phyloP scores from a whole-genome alignment of 1,140 invertebrate genomes.

The Notospermus geniculatus region DNA sequence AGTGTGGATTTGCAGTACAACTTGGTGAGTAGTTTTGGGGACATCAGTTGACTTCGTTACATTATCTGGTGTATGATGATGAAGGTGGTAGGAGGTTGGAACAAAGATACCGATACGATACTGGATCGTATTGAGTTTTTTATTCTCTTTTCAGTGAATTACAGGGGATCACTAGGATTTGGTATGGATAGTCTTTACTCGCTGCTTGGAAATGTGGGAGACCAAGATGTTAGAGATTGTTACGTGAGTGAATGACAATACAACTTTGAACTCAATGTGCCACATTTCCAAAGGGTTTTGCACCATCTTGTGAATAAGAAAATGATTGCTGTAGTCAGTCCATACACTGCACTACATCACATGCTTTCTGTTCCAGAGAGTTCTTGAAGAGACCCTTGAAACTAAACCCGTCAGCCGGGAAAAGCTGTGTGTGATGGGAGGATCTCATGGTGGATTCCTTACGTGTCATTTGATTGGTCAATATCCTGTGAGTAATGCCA shows the following conservation, averaged over 20 bases:
- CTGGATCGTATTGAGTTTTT: conserved; percentile 7
- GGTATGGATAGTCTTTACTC: conserved; percentile 73
- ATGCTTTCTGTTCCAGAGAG: conserved; percentile 29
- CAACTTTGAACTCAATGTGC: no score
- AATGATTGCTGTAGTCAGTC: no score
- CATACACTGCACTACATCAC: no score
- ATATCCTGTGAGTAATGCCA: conserved; percentile 66
- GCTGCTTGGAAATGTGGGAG: conserved; percentile 73
- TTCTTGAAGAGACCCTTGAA: conserved; percentile 31
- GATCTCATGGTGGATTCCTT: conserved; percentile 90
- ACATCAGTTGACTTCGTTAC: no score
- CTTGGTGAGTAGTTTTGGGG: conserved; percentile 30
- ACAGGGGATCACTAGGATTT: conserved; percentile 79
- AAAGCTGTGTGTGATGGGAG: conserved; percentile 62
- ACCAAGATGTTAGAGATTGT: conserved; percentile 79
- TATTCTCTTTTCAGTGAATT: conserved; percentile 68
- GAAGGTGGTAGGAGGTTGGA: no score
- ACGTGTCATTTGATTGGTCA: conserved; percentile 80
- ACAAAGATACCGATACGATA: no score
- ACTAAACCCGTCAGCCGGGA: conserved; percentile 38
- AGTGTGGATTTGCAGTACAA: conserved; percentile 67
- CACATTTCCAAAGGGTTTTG: not conserved
- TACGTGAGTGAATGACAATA: conserved; percentile 63
- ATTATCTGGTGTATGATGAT: no score
- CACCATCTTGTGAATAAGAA: no score